Conservation (phyloP, 1,140 invertebrate species). For the Cylas formicarius region DNA sequence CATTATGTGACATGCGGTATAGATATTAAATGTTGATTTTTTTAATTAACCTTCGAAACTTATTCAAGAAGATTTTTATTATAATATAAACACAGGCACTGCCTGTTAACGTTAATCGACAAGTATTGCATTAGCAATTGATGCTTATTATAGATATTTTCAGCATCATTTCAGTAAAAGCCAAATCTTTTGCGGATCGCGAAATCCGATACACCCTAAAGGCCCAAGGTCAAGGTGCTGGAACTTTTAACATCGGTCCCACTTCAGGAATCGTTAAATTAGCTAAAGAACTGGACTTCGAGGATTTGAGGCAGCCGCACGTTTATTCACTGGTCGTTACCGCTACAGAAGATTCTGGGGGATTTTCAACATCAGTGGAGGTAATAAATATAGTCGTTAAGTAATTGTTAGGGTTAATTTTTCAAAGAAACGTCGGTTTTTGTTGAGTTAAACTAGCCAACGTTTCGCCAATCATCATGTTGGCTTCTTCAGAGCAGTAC, state of each 20-base stretch:
- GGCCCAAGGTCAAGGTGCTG: slow-evolving; percentile 87
- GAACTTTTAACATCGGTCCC: slow-evolving; percentile 91
- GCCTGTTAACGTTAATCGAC: too few species aligned
- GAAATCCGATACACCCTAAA: slow-evolving; percentile 91
- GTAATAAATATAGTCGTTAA: slow-evolving; percentile 46
- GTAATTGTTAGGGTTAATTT: too few species aligned
- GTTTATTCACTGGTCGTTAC: slow-evolving; percentile 88
- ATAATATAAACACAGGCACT: too few species aligned
- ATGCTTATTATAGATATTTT: slow-evolving; percentile 38
- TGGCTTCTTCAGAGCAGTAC: too few species aligned
- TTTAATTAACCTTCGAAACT: too few species aligned
- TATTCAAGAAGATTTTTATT: too few species aligned
- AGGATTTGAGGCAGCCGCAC: slow-evolving; percentile 86
- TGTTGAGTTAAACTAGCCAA: too few species aligned
- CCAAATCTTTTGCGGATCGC: slow-evolving; percentile 90
- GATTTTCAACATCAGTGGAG: slow-evolving; percentile 91
- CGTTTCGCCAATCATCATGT: too few species aligned
- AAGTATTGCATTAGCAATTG: too few species aligned
- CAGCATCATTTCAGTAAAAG: slow-evolving; percentile 93
- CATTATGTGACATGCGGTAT: too few species aligned
- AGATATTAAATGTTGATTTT: too few species aligned
- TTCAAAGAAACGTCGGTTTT: too few species aligned
- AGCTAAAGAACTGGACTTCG: slow-evolving; percentile 91
- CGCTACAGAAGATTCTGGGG: slow-evolving; percentile 91
- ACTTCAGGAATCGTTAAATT: slow-evolving; percentile 89